phyloP scores from a whole-genome alignment of 1,140 invertebrate species.

The Hesperophylax magnus region DNA sequence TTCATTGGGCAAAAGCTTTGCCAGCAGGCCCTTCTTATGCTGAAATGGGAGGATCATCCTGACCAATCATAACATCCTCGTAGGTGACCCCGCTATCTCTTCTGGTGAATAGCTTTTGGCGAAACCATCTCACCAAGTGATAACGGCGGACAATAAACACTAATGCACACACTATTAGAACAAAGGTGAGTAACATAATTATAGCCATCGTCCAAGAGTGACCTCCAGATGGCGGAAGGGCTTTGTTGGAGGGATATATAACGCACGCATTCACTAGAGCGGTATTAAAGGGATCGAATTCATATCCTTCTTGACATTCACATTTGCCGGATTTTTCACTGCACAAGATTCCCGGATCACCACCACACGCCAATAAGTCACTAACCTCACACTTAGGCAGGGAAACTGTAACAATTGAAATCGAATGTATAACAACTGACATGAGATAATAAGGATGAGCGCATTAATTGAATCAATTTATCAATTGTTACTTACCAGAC shows the following conservation, averaged over 20 bases:
- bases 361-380: slow-evolving; percentile 39
- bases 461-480: slow-evolving; percentile 47
- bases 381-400: slow-evolving; percentile 34
- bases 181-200: slow-evolving; percentile 63
- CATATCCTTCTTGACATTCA: slow-evolving; percentile 61
- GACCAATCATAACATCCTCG: slow-evolving; percentile 70
- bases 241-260: slow-evolving; percentile 1
- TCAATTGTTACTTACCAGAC: slow-evolving; percentile 41
- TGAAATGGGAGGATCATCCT: slow-evolving; percentile 68
- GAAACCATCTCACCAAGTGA: slow-evolving; percentile 66
- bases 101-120: slow-evolving; percentile 64
- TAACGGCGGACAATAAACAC: slow-evolving; percentile 67
- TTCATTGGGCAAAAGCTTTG: no score
- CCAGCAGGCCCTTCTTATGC: slow-evolving; percentile 58
- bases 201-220: slow-evolving; percentile 36
- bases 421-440: slow-evolving; percentile 34
- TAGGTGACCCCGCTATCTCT: slow-evolving; percentile 67
- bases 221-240: background rate
- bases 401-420: slow-evolving; percentile 39
- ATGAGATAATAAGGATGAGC: slow-evolving; percentile 46
- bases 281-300: slow-evolving; percentile 39
- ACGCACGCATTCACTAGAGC: slow-evolving; percentile 33
- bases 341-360: slow-evolving; percentile 59
- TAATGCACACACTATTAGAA: slow-evolving; percentile 63
- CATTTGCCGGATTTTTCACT: slow-evolving; percentile 59